Conservation (phyloP, 92 coral and sea anemone genomes). For the Micromussa lordhowensis region DNA sequence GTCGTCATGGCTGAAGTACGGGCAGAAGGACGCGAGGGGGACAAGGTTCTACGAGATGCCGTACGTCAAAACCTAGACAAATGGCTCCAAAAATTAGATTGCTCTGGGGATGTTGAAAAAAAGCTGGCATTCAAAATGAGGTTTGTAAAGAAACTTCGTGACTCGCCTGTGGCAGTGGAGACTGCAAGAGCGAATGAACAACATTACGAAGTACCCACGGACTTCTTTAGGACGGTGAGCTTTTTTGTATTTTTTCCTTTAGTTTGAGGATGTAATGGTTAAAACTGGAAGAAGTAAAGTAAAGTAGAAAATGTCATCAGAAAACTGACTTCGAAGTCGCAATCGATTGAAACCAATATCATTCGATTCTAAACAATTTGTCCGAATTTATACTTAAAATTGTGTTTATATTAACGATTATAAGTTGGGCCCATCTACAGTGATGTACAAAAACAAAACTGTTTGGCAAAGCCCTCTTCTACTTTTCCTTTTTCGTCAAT, state of each 20-base stretch:
- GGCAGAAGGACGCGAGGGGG: constrained; percentile 17
- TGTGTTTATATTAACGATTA: no score
- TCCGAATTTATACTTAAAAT: no score
- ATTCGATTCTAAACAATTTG: no score
- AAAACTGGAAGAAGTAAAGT: neutral
- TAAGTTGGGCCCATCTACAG: no score
- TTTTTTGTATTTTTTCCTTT: neutral
- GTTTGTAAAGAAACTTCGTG: constrained; percentile 76
- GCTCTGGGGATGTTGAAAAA: constrained; percentile 78
- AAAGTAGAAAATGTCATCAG: neutral
- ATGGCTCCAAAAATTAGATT: constrained; percentile 78
- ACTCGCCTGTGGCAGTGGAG: constrained; percentile 77
- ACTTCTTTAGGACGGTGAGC: constrained; percentile 81
- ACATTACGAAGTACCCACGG: constrained; percentile 88
- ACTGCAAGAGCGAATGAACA: constrained; percentile 82
- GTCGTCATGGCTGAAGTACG: neutral
- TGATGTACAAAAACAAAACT: no score
- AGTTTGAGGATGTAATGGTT: neutral
- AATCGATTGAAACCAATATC: no score
- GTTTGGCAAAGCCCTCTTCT: no score
- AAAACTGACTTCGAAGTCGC: no score
- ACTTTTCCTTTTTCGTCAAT: no score
- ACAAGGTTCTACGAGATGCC: constrained; percentile 74
- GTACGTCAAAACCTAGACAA: constrained; percentile 76
- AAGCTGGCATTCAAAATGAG: constrained; percentile 75